Evolutionary conservation across 2,113 vertebrate species (phyloP), one percentile per base, ranked within the genome.

Genomic region (Rhinopithecus roxellana): DNA sequence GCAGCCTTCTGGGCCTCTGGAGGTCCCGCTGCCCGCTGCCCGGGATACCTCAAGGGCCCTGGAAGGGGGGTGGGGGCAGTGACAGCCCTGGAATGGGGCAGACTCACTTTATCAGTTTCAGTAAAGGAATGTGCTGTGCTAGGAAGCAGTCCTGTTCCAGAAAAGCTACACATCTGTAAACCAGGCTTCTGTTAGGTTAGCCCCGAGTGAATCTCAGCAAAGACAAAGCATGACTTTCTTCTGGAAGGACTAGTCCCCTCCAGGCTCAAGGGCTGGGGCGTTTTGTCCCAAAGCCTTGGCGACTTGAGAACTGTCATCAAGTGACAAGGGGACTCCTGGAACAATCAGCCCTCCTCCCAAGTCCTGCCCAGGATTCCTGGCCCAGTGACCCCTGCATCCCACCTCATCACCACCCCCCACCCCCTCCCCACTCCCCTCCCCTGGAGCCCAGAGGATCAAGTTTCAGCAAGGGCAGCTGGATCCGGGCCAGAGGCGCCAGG

Each of bases 161-260:
- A 32, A 48, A 55, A 77, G 67, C 70, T 17, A 0, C 94, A 90
- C 94, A 77, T 95, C 95, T 96, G 96, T 55, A 40, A 38, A 40
- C 35, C 96, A 87, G 97, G 82, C 92, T 96, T 85, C 61, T 61
- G 86, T 77, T 57, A 38, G 9, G 86, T 77, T 57, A 38, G 9
- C 30, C 57, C 87, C 20, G 5, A 50, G 3, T 1, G 27, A 52
- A 74, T 50, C 69, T 59, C 40, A 0, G 59, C 92, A 43, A 32
- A 59, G 70, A 81, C 95, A 93, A 94, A 94, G 84, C 38, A 0
- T 2, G 25, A 30, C 67, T 69, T 93, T 55, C 77, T 48, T 43
- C 83, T 35, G 14, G 23, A 25, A 80, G 52, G 35, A 61, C 52
- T 17, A 50, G 74, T 43, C n/a, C 16, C n/a, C 16, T 45, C 38